Evolutionary conservation across 2,888 invertebrate genomes (phyloP), one percentile per base, ranked within the genome.

Genomic region (Epiblema foenella): DNA sequence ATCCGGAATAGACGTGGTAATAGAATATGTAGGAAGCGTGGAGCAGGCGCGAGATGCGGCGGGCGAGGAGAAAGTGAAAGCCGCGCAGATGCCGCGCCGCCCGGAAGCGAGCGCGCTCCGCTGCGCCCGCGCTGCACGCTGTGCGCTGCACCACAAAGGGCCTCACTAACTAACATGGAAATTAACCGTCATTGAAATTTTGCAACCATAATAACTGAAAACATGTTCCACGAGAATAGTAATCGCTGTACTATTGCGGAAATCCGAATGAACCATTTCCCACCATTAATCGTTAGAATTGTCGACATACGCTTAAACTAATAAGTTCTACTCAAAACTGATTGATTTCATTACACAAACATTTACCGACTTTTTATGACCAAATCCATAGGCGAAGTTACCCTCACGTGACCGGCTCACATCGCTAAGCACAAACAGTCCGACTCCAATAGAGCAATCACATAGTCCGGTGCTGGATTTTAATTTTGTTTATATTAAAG

Each of bases 321-420:
- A 46, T 42, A 66, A 29, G 17, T 4, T 46, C 29, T 24, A 18
- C 17, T 66, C 33, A 12, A 33, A 67, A 65, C 42, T 18, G 18
- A 17, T 60, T 56, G 20, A 51, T 37, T 51, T 49, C 62, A 29
- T 60, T 57, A 71, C 56, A 67, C 71, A 82, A 87, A 91, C 90
- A 85, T 86, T 91, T 93, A 93, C 93, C 92, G 92, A 93, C 93
- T 91, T 93, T 93, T 92, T 88, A 89, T 85, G 84, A 89, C 85
- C 87, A 91, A 89, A 93, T 93, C 93, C 93, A 91, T 92, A 90
- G 86, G 90, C 87, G 90, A 81, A 80, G 89, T 86, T 85, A 89
- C 85, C 88, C 85, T 81, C 86, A 84, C 84, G 84, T 81, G 85
- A 81, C 79, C 79, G 82, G 84, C 81, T 88, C 85, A 89, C 89